Conservation (phyloP, 53 echinoderm and acorn worm species). For the Mesocentrotus franciscanus region DNA sequence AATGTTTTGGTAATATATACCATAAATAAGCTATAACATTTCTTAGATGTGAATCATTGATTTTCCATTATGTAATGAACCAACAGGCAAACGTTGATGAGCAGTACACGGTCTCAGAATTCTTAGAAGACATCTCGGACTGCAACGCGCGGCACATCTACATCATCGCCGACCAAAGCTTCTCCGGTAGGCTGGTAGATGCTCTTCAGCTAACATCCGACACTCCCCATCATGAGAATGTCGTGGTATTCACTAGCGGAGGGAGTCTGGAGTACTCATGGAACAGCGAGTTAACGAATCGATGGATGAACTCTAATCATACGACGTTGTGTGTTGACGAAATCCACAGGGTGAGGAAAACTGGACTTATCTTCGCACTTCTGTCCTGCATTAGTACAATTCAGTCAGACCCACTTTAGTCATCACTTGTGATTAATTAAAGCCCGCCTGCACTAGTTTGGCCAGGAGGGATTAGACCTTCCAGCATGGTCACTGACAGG, state of each 20-base stretch:
- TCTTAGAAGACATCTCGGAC: conserved; percentile 81
- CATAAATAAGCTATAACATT: no score
- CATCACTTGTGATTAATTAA: not conserved
- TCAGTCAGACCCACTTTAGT: no score
- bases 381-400: not conserved
- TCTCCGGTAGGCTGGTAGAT: conserved; percentile 83
- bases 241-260: conserved; percentile 89
- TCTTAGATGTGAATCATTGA: no score
- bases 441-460: no score
- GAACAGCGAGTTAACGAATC: conserved; percentile 86
- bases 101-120: conserved; percentile 77
- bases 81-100: conserved; percentile 80
- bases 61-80: not conserved
- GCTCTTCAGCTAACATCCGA: conserved; percentile 60
- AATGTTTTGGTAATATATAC: no score
- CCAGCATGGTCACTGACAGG: no score
- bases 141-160: conserved; percentile 87
- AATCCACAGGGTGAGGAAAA: conserved; percentile 74
- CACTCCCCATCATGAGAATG: conserved; percentile 68
- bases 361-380: not conserved
- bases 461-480: no score
- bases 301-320: conserved; percentile 88
- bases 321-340: conserved; percentile 84
- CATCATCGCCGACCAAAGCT: conserved; percentile 95
- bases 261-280: conserved; percentile 88